Percentiles rank a stretch among this genome's conserved stretches.
Conservation (phyloP, 2,113 vertebrate genomes). For the Coregonus clupeaformis region DNA sequence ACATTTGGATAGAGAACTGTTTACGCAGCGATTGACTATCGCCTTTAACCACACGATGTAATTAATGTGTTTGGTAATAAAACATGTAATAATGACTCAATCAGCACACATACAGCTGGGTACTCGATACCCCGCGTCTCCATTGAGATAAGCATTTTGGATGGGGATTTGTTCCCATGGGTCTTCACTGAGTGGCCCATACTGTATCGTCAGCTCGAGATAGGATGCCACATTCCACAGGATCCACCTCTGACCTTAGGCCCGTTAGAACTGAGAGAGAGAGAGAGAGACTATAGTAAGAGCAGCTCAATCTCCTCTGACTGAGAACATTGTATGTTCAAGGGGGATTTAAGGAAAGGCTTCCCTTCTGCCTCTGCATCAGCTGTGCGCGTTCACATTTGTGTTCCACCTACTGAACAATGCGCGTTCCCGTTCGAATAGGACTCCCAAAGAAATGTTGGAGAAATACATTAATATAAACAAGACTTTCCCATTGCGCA, state of each 20-base stretch:
- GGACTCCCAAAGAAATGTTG: too few relatives aligned
- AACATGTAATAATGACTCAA: not conserved
- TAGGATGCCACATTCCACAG: constrained; percentile 45
- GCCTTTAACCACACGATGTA: not conserved
- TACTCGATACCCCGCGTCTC: not conserved
- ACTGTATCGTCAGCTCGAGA: not conserved
- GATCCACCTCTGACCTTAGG: constrained; percentile 46
- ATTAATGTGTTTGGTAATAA: not conserved
- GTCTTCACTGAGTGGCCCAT: not conserved
- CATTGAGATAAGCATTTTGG: not conserved
- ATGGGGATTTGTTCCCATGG: not conserved
- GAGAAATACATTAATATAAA: too few relatives aligned
- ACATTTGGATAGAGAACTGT: not conserved
- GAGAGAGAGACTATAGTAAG: not conserved
- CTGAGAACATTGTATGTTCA: too few relatives aligned
- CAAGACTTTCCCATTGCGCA: too few relatives aligned
- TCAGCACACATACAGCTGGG: too few relatives aligned
- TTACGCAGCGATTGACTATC: too few relatives aligned
- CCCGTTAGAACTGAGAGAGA: constrained; percentile 10
- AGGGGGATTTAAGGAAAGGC: not conserved
- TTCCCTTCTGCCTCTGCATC: not conserved
- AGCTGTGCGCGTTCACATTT: too few relatives aligned
- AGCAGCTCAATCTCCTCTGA: not conserved
- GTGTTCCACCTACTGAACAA: too few relatives aligned
- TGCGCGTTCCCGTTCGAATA: too few relatives aligned